Evolutionary conservation across 2,797 vertebrate species (phyloP).

Genomic region (Gambusia yucatana): DNA sequence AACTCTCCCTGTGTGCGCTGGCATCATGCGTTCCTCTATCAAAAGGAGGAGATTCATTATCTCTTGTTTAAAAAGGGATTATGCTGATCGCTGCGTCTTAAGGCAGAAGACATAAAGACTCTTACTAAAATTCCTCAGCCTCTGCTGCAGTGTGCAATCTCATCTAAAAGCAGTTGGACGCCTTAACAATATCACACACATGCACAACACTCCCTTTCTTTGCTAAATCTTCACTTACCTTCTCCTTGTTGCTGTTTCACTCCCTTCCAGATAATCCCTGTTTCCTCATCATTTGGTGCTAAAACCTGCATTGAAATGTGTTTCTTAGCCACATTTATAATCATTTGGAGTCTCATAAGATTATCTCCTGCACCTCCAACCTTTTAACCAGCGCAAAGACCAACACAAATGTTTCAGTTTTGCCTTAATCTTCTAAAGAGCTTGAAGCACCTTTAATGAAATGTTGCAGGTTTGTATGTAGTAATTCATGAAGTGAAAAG

Average conservation of each 20-base stretch:
- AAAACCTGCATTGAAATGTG: slow-evolving; percentile 36
- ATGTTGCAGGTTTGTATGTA: background rate
- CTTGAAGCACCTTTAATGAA: slow-evolving; percentile 1
- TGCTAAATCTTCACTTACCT: slow-evolving; percentile 32
- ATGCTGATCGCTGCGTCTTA: slow-evolving; percentile 80
- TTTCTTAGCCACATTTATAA: slow-evolving; percentile 8
- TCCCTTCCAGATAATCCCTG: slow-evolving; percentile 22
- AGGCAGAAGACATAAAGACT: slow-evolving; percentile 78
- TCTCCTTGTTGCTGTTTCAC: slow-evolving; percentile 34
- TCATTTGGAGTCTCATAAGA: slow-evolving; percentile 19
- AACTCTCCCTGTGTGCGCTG: slow-evolving; percentile 60
- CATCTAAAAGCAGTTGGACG: slow-evolving; percentile 67
- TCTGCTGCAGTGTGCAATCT: slow-evolving; percentile 70
- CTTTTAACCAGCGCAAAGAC: background rate
- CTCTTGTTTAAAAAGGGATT: slow-evolving; percentile 85
- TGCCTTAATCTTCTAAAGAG: background rate
- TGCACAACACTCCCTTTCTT: slow-evolving; percentile 12
- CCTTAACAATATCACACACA: slow-evolving; percentile 19
- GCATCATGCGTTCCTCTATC: slow-evolving; percentile 65
- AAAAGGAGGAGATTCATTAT: slow-evolving; percentile 82
- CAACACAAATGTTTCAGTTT: slow-evolving; percentile 3
- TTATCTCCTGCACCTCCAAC: slow-evolving; percentile 1
- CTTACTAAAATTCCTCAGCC: slow-evolving; percentile 82
- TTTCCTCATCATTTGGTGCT: slow-evolving; percentile 36
- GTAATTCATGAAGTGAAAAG: slow-evolving; percentile 10